These are phyloP conservation scores for Macaria notata DNA, from an alignment of 2,888 invertebrate genomes.

Conservation along the genomic window DNA sequence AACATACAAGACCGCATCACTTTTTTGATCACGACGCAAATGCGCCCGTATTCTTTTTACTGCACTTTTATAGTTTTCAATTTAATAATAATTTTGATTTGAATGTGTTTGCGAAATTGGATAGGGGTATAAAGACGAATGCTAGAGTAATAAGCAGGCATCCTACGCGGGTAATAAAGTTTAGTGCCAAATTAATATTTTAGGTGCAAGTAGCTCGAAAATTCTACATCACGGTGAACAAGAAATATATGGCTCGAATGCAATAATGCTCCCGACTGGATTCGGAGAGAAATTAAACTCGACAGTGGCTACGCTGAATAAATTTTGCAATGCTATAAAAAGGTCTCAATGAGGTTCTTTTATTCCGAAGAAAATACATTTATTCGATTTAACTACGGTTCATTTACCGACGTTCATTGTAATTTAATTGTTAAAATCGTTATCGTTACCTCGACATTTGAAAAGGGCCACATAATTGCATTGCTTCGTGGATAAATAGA, in stretches of 20 bases:
- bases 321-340: constrained; percentile 22
- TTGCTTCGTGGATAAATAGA: constrained; percentile 27
- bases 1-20: constrained; percentile 20
- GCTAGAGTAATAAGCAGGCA: constrained; percentile 28
- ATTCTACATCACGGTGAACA: constrained; percentile 30
- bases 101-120: constrained; percentile 29
- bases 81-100: constrained; percentile 31
- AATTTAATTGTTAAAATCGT: constrained; percentile 22
- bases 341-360: constrained; percentile 7
- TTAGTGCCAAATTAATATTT: constrained; percentile 41
- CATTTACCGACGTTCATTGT: constrained; percentile 6
- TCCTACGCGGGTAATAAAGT: constrained; percentile 35
- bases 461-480: constrained; percentile 20
- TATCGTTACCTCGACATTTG: constrained; percentile 14
- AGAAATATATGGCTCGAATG: constrained; percentile 29
- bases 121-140: constrained; percentile 26
- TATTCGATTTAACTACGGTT: constrained; percentile 7
- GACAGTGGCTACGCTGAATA: constrained; percentile 23
- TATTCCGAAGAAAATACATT: constrained; percentile 9
- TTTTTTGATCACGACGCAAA: constrained; percentile 18
- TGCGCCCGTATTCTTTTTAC: constrained; percentile 16
- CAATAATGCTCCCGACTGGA: constrained; percentile 38
- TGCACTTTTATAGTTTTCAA: constrained; percentile 33
- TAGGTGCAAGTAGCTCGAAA: constrained; percentile 31
- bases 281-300: constrained; percentile 38